Conservation (phyloP, 2,888 invertebrate genomes). For the Ceriagrion tenellum region DNA sequence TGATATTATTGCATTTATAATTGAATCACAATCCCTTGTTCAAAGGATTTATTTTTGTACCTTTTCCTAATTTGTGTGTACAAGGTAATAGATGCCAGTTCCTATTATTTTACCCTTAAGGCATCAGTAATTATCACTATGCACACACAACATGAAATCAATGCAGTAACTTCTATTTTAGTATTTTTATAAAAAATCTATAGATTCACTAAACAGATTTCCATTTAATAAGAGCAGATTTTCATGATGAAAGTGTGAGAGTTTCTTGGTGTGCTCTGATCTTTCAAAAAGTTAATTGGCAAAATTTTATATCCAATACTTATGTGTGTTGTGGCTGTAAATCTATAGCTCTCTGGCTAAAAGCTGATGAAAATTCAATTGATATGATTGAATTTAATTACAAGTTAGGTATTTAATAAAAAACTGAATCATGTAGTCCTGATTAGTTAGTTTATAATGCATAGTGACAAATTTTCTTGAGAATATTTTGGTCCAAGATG, state of each 20-base stretch:
- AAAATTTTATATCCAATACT: not conserved
- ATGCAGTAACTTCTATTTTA: conserved; percentile 42
- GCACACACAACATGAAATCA: not conserved
- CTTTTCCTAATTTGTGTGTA: not conserved
- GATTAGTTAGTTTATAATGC: not conserved
- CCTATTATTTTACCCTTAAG: not conserved
- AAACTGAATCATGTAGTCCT: not conserved
- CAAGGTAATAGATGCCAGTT: conserved; percentile 8
- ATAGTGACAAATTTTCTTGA: not conserved
- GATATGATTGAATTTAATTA: not conserved
- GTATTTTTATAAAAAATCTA: not conserved
- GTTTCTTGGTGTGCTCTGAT: not conserved
- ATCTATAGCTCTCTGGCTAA: conserved; percentile 3
- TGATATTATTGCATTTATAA: conserved; percentile 3
- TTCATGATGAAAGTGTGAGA: not conserved
- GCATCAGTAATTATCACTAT: not conserved
- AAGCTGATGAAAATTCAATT: not conserved
- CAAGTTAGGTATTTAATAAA: not conserved
- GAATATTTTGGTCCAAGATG: not conserved
- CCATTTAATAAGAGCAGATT: not conserved
- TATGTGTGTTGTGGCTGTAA: conserved; percentile 17
- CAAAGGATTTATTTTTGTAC: conserved; percentile 19
- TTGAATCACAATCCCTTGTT: not conserved
- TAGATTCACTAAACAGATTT: not conserved
- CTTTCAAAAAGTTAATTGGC: not conserved